Evolutionary conservation across 1,140 invertebrate genomes (phyloP), one percentile per base, ranked within the genome.

Genomic region (Achatina immaculata): DNA sequence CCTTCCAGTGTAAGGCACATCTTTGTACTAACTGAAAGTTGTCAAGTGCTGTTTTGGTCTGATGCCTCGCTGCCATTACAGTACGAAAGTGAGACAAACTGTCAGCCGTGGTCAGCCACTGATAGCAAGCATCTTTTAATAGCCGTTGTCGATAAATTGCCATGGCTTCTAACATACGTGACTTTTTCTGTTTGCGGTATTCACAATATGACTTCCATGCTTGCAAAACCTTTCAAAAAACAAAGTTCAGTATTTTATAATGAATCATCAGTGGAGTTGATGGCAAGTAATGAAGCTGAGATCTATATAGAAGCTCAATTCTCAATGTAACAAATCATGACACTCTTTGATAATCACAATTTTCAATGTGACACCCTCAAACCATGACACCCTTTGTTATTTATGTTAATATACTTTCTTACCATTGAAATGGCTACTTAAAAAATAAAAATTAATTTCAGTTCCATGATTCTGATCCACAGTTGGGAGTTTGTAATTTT

Each of bases 1-100:
- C 7, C 45, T 83, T 85, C 87, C 87, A 88, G 81, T 86, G 86
- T 14, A 86, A 31, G 3, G 86, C 87, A 87, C 80, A 87, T 28
- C 78, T 83, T 36, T 85, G 85, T 3, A 87, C 82, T 0, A 84
- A 31, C 42, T 85, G 84, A 62, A 84, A 83, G 24, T 66, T 73
- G 19, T 81, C 81, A 81, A 86, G 85, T 0, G 80, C 84, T 82
- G 43, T 83, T 71, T 85, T 81, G 0, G 87, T 81, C 65, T 89
- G 86, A 42, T 86, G 85, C 36, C 85, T 81, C 19, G 84, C 83
- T 48, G 88, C 88, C 76, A 84, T 84, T 24, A 81, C 81, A 28
- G 86, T 75, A 51, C 88, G 82, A 58, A 86, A 78, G 3, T 85
- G 78, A 36, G 83, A 69, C 65, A 89, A 75, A 28, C 86, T 86